Conservation (phyloP, 2,113 vertebrate genomes). For the Boulengeromyrus knoepffleri region DNA sequence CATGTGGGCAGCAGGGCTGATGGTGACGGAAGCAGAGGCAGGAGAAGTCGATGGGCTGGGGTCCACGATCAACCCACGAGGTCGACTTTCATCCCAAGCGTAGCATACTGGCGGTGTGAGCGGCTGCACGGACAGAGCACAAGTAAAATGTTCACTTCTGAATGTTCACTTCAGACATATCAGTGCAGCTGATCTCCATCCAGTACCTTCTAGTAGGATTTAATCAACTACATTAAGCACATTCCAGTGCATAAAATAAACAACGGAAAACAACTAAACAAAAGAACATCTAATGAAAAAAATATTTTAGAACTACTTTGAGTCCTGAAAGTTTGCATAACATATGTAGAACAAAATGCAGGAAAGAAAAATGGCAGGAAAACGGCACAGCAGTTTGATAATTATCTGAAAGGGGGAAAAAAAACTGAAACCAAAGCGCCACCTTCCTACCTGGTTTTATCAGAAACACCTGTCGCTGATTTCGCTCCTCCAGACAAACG, state of each 20-base stretch:
- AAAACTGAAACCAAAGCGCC: background rate
- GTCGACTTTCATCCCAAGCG: slow-evolving; percentile 32
- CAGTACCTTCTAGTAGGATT: background rate
- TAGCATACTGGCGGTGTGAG: slow-evolving; percentile 13
- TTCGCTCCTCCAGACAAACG: background rate
- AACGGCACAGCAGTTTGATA: background rate
- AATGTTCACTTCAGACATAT: background rate
- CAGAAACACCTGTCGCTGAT: slow-evolving; percentile 15
- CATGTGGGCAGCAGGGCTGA: slow-evolving; percentile 64
- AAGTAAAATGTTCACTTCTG: background rate
- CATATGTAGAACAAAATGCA: background rate
- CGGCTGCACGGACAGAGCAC: slow-evolving; percentile 14
- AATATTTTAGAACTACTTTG: background rate
- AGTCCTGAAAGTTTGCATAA: background rate
- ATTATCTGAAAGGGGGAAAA: background rate
- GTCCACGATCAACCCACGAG: slow-evolving; percentile 31
- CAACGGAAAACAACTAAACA: background rate
- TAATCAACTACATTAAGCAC: background rate
- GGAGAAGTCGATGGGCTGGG: slow-evolving; percentile 26
- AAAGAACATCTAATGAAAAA: background rate
- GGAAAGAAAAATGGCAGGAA: background rate
- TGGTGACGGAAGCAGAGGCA: slow-evolving; percentile 32
- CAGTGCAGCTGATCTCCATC: background rate
- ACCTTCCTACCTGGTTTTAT: slow-evolving; percentile 11
- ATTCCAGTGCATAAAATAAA: background rate